Percentiles rank a stretch among this genome's conserved stretches.
Conservation (phyloP, 2,113 vertebrate genomes). For the Lonchura striata region DNA sequence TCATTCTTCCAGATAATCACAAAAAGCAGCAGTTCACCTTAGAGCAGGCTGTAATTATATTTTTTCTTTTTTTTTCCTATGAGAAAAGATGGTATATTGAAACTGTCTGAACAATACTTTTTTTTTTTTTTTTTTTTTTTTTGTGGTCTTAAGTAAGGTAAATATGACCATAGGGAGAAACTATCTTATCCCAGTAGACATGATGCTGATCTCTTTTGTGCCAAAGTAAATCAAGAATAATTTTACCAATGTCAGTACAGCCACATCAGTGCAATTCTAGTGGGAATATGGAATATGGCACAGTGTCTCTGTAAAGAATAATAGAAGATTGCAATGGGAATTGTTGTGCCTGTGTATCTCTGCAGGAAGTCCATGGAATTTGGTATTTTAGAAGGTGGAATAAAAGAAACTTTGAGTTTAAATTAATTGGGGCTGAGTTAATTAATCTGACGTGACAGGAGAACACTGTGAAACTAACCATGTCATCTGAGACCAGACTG, state of each 20-base stretch:
- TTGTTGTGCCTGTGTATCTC: conserved; percentile 36
- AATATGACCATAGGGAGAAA: not conserved
- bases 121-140: not conserved
- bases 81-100: not conserved
- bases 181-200: not conserved
- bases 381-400: conserved; percentile 24
- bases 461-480: not conserved
- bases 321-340: conserved; percentile 44
- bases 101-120: not conserved
- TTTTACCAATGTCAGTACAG: not conserved
- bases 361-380: conserved; percentile 39
- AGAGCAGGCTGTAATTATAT: not conserved
- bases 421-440: conserved; percentile 30
- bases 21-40: not conserved
- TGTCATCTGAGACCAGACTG: not conserved
- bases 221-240: conserved; percentile 41
- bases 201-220: not conserved
- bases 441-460: not conserved
- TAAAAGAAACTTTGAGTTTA: conserved; percentile 11
- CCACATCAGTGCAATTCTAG: conserved; percentile 1
- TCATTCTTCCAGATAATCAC: not conserved
- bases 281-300: conserved; percentile 3
- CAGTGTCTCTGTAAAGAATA: conserved; percentile 20
- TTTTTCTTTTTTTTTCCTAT: not conserved
- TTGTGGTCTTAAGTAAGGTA: conserved; percentile 25